Base-by-base conservation (phyloP, 2,888 invertebrate species). In the Chrysina gloriosa region DNA sequence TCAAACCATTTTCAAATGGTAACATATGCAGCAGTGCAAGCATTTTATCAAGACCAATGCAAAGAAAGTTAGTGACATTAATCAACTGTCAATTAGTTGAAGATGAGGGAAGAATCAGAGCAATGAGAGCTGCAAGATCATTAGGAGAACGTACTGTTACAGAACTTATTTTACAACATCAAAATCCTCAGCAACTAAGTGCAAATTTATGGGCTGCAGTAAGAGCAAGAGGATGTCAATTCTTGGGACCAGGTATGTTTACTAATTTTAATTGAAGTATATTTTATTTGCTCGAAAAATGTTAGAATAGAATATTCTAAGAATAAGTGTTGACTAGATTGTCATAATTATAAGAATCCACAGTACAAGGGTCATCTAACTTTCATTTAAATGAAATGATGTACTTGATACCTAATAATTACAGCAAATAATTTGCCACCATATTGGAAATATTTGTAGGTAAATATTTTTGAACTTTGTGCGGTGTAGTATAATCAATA, bases 151-250 rank as follows among this genome's bases (percentile, higher is more conserved):
- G 98, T 52, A 94, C 95, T 0, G 96, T 97, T 66, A 96, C 95
- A 0, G 97, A 97, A 82, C 86, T 98, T 25, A 95, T 98, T 77
- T 84, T 97, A 47, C 95, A 96, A 78, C 96, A 97, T 82, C 98
- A 98, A 86, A 97, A 97, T 85, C 95, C 96, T 0, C 96, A 97
- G 80, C 97, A 98, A 82, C 85, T 98, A 47, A 91, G 92, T 68
- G 95, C 97, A 4, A 96, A 97, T 83, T 85, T 98, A 45, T 98
- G 98, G 98, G 96, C 97, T 42, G 97, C 98, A 23, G 97, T 98
- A 6, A 86, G 98, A 48, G 95, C 96, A 0, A 89, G 98, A 66
- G 98, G 98, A 56, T 99, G 98, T 80, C 98, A 99, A 84, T 98
- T 99, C 85, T 89, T 98, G 27, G 98, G 98, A 4, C 98, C 98